These are phyloP conservation scores for Nannoperca obscura DNA, from an alignment of 2,797 vertebrate genomes.

Conservation along the genomic window DNA sequence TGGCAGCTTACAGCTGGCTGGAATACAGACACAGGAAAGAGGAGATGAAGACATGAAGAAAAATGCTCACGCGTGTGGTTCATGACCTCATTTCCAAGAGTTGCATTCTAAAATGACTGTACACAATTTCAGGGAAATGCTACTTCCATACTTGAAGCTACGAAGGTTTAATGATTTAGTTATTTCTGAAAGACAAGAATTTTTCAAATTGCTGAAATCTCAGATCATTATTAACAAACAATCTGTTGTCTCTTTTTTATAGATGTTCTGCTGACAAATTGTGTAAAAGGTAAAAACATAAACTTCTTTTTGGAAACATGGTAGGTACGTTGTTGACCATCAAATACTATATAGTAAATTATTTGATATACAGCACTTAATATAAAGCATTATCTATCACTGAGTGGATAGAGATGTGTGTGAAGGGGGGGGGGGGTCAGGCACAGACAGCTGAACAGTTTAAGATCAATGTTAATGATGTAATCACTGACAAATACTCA, in stretches of 20 bases:
- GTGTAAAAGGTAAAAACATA: background rate
- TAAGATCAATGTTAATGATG: constrained; percentile 14
- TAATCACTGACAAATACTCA: constrained; percentile 9
- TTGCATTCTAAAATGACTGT: too few relatives aligned
- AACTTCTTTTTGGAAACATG: background rate
- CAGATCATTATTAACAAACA: background rate
- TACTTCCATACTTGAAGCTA: too few relatives aligned
- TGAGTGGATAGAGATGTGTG: background rate
- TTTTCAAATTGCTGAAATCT: background rate
- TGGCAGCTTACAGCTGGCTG: constrained; percentile 37
- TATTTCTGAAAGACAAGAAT: background rate
- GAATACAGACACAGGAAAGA: background rate
- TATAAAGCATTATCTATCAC: background rate
- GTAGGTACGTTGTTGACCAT: background rate
- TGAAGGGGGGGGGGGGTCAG: background rate
- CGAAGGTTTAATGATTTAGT: background rate
- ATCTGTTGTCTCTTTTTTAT: background rate
- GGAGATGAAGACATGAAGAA: too few relatives aligned
- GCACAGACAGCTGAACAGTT: background rate
- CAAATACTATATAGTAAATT: background rate
- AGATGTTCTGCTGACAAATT: background rate
- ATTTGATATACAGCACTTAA: background rate
- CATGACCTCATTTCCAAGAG: too few relatives aligned
- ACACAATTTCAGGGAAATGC: too few relatives aligned
- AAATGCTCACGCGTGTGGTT: too few relatives aligned